phyloP scores from a whole-genome alignment of 2,797 vertebrate genomes.

The Tarsius wallacei region DNA sequence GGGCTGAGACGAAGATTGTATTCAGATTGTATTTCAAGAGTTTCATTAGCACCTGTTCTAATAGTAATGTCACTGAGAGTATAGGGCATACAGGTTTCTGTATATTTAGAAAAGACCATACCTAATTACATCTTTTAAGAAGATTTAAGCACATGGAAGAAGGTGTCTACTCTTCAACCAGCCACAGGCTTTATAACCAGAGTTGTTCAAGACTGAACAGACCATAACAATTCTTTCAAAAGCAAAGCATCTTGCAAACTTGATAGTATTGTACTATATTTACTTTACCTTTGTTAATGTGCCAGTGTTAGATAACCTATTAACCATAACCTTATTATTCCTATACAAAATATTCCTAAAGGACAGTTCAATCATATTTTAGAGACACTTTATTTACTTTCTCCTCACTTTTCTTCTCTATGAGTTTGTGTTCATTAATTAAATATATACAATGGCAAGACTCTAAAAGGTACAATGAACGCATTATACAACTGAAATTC shows the following conservation, averaged over 20 bases:
- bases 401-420: conserved; percentile 40
- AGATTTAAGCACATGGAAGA: conserved; percentile 83
- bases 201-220: conserved; percentile 71
- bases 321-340: conserved; percentile 86
- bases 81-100: not conserved
- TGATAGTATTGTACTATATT: conserved; percentile 11
- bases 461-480: conserved; percentile 27
- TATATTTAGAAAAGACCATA: conserved; percentile 69
- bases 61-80: conserved; percentile 14
- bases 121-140: conserved; percentile 80
- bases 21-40: conserved; percentile 79
- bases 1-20: not conserved
- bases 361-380: conserved; percentile 86
- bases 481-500: conserved; percentile 3
- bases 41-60: conserved; percentile 17
- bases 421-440: conserved; percentile 61
- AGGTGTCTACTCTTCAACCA: conserved; percentile 50
- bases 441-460: not conserved
- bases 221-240: conserved; percentile 77
- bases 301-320: conserved; percentile 81
- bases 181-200: conserved; percentile 85
- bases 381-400: conserved; percentile 79
- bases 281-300: conserved; percentile 79
- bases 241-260: conserved; percentile 79
- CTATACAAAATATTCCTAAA: conserved; percentile 83